Base-by-base conservation (phyloP, 2,888 invertebrate genomes). In the Rhingia rostrata region DNA sequence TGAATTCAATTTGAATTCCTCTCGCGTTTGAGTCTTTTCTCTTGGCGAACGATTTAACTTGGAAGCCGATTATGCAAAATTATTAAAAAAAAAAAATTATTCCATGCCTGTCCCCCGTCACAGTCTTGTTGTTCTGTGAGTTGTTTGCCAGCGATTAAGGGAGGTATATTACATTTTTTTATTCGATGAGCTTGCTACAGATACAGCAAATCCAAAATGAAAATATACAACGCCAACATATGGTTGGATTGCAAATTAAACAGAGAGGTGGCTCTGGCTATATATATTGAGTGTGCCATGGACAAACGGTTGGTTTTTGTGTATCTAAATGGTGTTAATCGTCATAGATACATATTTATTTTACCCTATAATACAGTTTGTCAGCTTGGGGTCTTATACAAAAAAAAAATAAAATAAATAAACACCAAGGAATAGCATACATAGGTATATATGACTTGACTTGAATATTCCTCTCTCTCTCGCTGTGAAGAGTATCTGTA, bases 51-150 rank as follows among this genome's bases (percentile, higher is more conserved):
- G n/a, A 32, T 58, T 66, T 58, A 75, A 66, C 58, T 35, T 47
- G 53, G 53, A 61, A 67, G 35, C 53, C 67, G 75, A 77, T 77
- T 77, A 77, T 77, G 75, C 75, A 77, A 77, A 77, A 77, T 53
- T 77, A 61, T 77, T 67, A 61, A 77, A 77, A 77, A 22, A 22
- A 22, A 22, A 22, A 22, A 22, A 67, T 53, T 43, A 45, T 53
- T 12, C 45, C 30, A 5, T 53, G 56, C 12, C 32, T 72, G 54
- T 58, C 4, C 35, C 14, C 54, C 32, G 32, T 30, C 10, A n/a
- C 53, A 4, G 3, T 30, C 9, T 2, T 10, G 10, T 30, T 30
- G 1, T 49, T 22, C 49, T 9, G 43, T 43, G 6, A 10, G 10
- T 14, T 51, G 43, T 60, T 61, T 53, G 43, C 43, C 22, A 72